Base-by-base conservation (phyloP, 2,797 vertebrate species). In the Dipus sagitta region DNA sequence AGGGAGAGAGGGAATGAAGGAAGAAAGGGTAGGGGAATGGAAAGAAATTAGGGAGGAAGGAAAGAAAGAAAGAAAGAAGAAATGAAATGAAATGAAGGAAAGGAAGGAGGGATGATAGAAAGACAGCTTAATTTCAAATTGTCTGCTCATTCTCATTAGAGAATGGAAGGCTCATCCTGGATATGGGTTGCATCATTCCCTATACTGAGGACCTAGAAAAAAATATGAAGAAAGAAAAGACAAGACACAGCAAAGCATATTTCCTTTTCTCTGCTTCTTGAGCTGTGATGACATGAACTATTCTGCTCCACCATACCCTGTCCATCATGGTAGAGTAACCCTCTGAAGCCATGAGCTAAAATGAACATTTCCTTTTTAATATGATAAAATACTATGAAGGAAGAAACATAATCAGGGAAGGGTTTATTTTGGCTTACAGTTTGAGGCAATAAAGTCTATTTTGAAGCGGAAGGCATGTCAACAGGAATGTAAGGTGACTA, bases 41-140 rank as follows among this genome's bases (percentile, higher is more conserved):
- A 32, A 76, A 1, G 28, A 32, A 32, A 28, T 12, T 3, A 26
- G 38, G 18, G 12, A 7, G 17, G 64, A 30, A 11, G 28, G 15
- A 9, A 12, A 6, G n/a, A 6, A 18, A 6, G 23, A 26, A 11
- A 6, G 60, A 32, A 26, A 15, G n/a, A n/a, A 38, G 34, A 2
- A 4, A 8, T 6, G 23, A 13, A 47, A n/a, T 26, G 34, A 2
- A 4, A 8, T 3, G 23, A 13, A 47, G 18, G 1, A 6, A 75
- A 14, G 12, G 23, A 47, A 28, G 32, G 13, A 30, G 28, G 67
- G 4, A 18, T 0, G 77, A 26, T 14, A 10, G 17, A 24, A 18
- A 20, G 4, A 34, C 8, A 32, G 12, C 58, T 12, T 20, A 71
- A 81, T 6, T 89, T 86, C 13, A 60, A 60, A 60, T 60, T 60